A percentile compares a stretch with the other conserved stretches of the same genome.
Evolutionary conservation across 2,888 invertebrate species (phyloP).

Genomic region (Tenthredo notha): DNA sequence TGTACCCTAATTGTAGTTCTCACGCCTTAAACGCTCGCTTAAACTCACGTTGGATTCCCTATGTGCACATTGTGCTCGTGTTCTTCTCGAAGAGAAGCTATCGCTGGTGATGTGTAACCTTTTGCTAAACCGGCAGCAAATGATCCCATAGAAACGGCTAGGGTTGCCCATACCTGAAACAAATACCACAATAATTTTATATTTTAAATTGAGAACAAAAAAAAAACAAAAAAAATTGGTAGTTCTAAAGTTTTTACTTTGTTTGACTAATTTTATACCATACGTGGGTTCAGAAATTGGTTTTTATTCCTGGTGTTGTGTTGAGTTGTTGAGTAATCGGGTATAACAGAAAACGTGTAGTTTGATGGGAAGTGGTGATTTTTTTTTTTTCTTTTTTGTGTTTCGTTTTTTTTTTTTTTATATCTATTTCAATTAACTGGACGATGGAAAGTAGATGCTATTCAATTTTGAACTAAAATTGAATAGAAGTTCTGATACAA

Average conservation of each 20-base stretch:
- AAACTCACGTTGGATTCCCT: constrained; percentile 73
- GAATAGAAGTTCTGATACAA: not conserved
- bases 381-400: not conserved
- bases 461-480: not conserved
- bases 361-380: not conserved
- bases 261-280: not conserved
- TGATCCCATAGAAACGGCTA: constrained; percentile 89
- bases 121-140: constrained; percentile 90
- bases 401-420: not conserved
- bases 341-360: not conserved
- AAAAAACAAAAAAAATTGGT: too few species aligned
- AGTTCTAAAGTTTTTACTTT: not conserved
- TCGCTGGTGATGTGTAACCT: constrained; percentile 91
- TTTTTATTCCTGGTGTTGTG: not conserved
- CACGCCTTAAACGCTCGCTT: not conserved
- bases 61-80: constrained; percentile 76
- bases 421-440: not conserved
- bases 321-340: not conserved
- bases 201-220: not conserved
- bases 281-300: not conserved
- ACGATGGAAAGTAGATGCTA: not conserved
- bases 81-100: constrained; percentile 88
- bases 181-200: constrained; percentile 25
- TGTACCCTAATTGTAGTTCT: not conserved
- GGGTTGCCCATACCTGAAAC: constrained; percentile 86